Evolutionary conservation across 2,888 invertebrate species (phyloP).

Genomic region (Agonopterix subpropinquella): DNA sequence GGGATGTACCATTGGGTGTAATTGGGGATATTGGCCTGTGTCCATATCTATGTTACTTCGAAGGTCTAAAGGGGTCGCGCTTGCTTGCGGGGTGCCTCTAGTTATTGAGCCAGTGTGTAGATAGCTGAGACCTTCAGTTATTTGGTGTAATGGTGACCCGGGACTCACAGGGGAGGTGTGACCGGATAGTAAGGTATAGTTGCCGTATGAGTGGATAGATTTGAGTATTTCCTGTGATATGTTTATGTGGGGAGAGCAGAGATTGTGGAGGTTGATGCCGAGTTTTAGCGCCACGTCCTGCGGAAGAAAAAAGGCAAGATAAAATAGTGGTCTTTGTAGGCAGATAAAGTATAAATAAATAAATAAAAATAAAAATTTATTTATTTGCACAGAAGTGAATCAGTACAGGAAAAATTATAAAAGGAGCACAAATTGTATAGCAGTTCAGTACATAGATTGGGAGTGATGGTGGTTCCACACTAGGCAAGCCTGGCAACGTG

Average conservation of each 20-base stretch:
- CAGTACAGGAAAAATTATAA: no score
- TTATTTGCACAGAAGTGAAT: no score
- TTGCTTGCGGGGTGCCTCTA: conserved; percentile 75
- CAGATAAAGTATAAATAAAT: no score
- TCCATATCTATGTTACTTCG: conserved; percentile 72
- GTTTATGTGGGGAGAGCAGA: conserved; percentile 39
- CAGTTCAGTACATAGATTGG: no score
- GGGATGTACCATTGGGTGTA: conserved; percentile 60
- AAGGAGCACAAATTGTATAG: no score
- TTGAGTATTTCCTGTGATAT: conserved; percentile 48
- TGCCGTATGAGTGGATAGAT: conserved; percentile 45
- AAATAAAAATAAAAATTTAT: no score
- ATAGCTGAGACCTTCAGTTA: conserved; percentile 81
- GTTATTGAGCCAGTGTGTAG: conserved; percentile 72
- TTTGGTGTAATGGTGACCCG: conserved; percentile 78
- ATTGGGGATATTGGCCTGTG: conserved; percentile 46
- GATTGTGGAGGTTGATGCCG: conserved; percentile 67
- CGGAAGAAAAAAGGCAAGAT: background rate
- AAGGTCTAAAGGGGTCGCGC: conserved; percentile 73
- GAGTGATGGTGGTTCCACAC: no score
- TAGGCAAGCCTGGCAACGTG: no score
- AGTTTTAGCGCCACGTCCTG: conserved; percentile 70
- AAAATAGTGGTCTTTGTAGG: no score
- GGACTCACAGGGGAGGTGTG: conserved; percentile 43
- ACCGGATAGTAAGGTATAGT: conserved; percentile 34